Evolutionary conservation across 1,140 invertebrate genomes (phyloP).

Genomic region (Anthonomus grandis): DNA sequence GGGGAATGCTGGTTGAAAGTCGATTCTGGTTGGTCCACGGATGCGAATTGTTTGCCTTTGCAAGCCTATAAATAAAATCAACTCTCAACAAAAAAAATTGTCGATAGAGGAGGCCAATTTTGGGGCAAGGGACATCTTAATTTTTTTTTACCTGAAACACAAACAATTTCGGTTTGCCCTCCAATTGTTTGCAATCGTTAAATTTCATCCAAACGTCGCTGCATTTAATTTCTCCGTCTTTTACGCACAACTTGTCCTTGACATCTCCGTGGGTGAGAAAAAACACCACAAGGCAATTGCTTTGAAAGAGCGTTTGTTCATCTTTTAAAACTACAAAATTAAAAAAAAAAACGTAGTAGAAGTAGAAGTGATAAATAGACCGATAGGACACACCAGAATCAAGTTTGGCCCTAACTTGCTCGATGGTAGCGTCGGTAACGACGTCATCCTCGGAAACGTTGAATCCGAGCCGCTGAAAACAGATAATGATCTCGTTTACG

Average conservation of each 20-base stretch:
- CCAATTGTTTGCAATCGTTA: slow-evolving; percentile 20
- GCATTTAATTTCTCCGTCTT: slow-evolving; percentile 19
- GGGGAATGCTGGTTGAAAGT: slow-evolving; percentile 7
- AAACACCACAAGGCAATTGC: slow-evolving; percentile 39
- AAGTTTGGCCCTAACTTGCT: slow-evolving; percentile 26
- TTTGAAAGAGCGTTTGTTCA: slow-evolving; percentile 18
- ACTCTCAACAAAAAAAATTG: background rate
- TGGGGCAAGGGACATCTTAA: background rate
- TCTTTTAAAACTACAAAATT: slow-evolving; percentile 23
- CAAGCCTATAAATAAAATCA: slow-evolving; percentile 35
- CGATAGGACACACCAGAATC: slow-evolving; percentile 13
- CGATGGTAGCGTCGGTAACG: slow-evolving; percentile 18
- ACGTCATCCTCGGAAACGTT: slow-evolving; percentile 32
- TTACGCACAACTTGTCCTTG: slow-evolving; percentile 23
- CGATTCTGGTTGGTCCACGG: background rate
- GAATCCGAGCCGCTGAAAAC: slow-evolving; percentile 35
- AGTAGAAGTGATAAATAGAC: background rate
- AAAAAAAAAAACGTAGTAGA: slow-evolving; percentile 13
- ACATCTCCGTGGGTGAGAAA: slow-evolving; percentile 38
- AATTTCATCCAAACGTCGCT: slow-evolving; percentile 34
- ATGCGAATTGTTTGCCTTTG: slow-evolving; percentile 31
- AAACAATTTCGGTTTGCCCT: slow-evolving; percentile 42
- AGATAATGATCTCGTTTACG: slow-evolving; percentile 34
- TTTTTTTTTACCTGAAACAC: slow-evolving; percentile 35
- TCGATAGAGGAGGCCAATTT: too few species aligned